A percentile compares a stretch with the other conserved stretches of the same genome.
Evolutionary conservation across 2,888 invertebrate genomes (phyloP).

Genomic region (Elmis aenea): DNA sequence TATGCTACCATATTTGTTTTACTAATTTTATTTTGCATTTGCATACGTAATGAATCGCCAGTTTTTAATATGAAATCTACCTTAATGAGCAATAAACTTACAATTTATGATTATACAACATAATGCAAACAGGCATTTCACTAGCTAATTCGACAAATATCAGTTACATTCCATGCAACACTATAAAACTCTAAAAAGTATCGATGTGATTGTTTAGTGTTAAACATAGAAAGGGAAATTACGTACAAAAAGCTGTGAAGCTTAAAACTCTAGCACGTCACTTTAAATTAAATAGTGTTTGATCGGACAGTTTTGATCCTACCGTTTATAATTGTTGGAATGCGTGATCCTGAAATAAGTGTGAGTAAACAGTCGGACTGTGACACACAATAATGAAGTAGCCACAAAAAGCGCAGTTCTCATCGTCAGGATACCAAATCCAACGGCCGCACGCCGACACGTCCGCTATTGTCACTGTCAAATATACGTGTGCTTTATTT

Average conservation of each 20-base stretch:
- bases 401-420: constrained; percentile 19
- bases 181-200: too few species aligned
- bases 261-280: too few species aligned
- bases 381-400: constrained; percentile 19
- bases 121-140: constrained; percentile 17
- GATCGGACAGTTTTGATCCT: constrained; percentile 15
- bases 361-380: constrained; percentile 22
- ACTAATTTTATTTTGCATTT: constrained; percentile 24
- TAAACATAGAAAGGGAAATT: too few species aligned
- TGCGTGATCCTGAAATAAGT: constrained; percentile 17
- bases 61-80: constrained; percentile 14
- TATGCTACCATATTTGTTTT: constrained; percentile 30
- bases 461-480: constrained; percentile 20
- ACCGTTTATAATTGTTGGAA: constrained; percentile 22
- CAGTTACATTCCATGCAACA: constrained; percentile 18
- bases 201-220: too few species aligned
- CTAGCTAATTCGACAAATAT: constrained; percentile 21
- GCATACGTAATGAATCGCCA: constrained; percentile 17
- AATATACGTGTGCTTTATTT: constrained; percentile 21
- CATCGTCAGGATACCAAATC: constrained; percentile 10
- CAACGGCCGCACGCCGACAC: constrained; percentile 16
- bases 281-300: not conserved
- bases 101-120: constrained; percentile 21
- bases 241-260: too few species aligned
- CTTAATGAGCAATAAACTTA: constrained; percentile 15